These are phyloP conservation scores for Coregonus ussuriensis DNA, from an alignment of 2,797 vertebrate genomes.

Conservation along the genomic window DNA sequence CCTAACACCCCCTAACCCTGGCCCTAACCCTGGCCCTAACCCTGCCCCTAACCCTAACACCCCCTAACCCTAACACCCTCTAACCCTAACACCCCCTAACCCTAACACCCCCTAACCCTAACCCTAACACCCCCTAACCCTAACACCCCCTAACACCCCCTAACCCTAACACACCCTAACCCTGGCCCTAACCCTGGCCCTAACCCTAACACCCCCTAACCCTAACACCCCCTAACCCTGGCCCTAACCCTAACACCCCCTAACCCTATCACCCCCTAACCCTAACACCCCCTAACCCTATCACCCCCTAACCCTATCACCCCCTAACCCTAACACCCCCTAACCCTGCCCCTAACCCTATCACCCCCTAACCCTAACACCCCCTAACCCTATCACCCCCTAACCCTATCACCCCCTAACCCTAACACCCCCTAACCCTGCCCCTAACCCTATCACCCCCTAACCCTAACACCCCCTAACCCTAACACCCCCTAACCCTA, in stretches of 20 bases:
- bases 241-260: neutral
- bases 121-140: too few species aligned
- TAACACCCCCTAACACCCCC: too few species aligned
- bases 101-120: too few species aligned
- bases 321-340: neutral
- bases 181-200: neutral
- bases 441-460: neutral
- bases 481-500: neutral
- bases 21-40: neutral
- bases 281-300: neutral
- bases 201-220: too few species aligned
- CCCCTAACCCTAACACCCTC: too few species aligned
- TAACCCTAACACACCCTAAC: too few species aligned
- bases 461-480: neutral
- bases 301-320: too few species aligned
- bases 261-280: too few species aligned
- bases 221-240: neutral
- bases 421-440: too few species aligned
- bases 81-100: too few species aligned
- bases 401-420: neutral
- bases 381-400: neutral
- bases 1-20: neutral
- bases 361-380: too few species aligned
- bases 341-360: neutral
- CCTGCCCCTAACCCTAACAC: too few species aligned